Conservation (phyloP, 2,113 vertebrate species). For the Zosterops hypoxanthus region DNA sequence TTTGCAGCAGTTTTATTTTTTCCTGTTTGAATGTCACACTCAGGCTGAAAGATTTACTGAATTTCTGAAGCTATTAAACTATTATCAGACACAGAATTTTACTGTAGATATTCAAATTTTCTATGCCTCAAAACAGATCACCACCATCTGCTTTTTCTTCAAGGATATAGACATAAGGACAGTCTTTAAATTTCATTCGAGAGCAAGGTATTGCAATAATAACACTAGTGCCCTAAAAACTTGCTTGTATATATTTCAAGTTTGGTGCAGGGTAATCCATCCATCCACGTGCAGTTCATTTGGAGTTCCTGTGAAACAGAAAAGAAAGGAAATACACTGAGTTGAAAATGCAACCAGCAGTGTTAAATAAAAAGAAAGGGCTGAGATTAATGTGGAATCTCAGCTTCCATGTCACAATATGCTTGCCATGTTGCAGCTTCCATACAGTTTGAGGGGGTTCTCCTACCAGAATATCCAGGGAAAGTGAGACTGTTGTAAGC, state of each 20-base stretch:
- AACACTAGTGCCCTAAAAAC: not conserved
- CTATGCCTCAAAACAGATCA: not conserved
- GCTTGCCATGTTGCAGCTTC: not conserved
- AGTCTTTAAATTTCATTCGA: not conserved
- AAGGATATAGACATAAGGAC: not conserved
- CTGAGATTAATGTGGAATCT: not conserved
- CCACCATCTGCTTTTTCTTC: not conserved
- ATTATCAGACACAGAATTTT: not conserved
- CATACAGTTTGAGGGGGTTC: not conserved
- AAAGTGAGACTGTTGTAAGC: no score
- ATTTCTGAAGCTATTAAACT: not conserved
- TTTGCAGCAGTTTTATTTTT: not conserved
- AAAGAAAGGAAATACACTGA: not conserved
- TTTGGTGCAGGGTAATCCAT: not conserved
- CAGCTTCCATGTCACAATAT: not conserved
- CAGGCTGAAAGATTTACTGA: not conserved
- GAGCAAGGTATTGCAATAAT: not conserved
- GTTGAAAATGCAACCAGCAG: not conserved
- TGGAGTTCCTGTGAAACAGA: not conserved
- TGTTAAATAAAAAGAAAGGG: not conserved
- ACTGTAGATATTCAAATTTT: not conserved
- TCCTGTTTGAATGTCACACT: not conserved
- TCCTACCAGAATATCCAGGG: rapidly evolving
- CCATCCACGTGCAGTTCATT: not conserved
- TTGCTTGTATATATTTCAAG: not conserved